Base-by-base conservation (phyloP, 1,140 invertebrate species). In the Episyrphus balteatus region DNA sequence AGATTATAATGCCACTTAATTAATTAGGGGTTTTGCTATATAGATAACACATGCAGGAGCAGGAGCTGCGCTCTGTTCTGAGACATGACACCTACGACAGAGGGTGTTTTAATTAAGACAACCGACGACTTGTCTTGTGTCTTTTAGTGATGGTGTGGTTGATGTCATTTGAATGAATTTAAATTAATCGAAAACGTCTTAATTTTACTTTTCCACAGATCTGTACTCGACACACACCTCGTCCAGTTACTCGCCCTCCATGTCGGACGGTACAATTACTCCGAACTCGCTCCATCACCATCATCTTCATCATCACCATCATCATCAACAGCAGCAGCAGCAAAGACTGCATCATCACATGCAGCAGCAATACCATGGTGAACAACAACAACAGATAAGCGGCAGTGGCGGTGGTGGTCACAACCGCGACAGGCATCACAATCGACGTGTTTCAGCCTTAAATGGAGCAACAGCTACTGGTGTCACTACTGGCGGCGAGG, bases 141-240 rank as follows among this genome's bases (percentile, higher is more conserved):
- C 32, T 7, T 33, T 33, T 33, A 8, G 8, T 33, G 7, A 12
- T 33, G 7, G 12, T 33, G 14, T n/a, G 3, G 12, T 36, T 36
- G 12, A n/a, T 36, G 12, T 36, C 14, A 36, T 36, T 36, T 15
- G 12, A n/a, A n/a, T 36, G 14, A 12, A 36, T 36, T 36, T 36
- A 36, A n/a, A n/a, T 15, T 36, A n/a, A n/a, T 36, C 34, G 12
- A n/a, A n/a, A n/a, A n/a, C 34, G 12, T 36, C 14, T 39, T 19
- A 33, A 14, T 21, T 31, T 65, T 56, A 9, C n/a, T n/a, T n/a
- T n/a, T n/a, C n/a, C n/a, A n/a, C 52, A 68, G 65, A 68, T 45
- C 62, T 67, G 58, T 67, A 67, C 48, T 67, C 65, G 33, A 66
- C 65, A 44, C 65, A 68, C 45, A 68, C 65, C 46, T 68, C 65